These are phyloP conservation scores for Ceramica pisi DNA, from an alignment of 2,888 invertebrate genomes.

Conservation along the genomic window DNA sequence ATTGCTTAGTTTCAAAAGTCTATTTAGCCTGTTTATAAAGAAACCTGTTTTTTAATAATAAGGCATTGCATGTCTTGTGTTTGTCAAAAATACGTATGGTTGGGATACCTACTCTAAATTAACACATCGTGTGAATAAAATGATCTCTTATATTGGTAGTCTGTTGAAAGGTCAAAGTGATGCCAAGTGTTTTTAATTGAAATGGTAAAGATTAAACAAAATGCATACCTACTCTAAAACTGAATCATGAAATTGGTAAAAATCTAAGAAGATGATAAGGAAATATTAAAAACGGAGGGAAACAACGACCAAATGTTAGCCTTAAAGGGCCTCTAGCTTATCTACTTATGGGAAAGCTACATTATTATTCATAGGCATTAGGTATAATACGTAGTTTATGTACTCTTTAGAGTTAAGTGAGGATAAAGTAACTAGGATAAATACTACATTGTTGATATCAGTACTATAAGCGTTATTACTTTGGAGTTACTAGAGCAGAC, in stretches of 20 bases:
- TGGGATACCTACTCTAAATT: not conserved
- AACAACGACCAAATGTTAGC: constrained; percentile 36
- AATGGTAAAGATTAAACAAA: not conserved
- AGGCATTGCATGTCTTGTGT: constrained; percentile 6
- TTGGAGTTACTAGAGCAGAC: constrained; percentile 54
- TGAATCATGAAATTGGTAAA: not conserved
- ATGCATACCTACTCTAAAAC: not conserved
- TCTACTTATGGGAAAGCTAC: constrained; percentile 54
- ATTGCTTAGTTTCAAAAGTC: constrained; percentile 44
- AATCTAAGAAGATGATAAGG: not conserved
- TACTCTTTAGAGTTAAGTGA: constrained; percentile 27
- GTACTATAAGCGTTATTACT: constrained; percentile 53
- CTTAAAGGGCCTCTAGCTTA: constrained; percentile 66
- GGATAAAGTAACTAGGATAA: constrained; percentile 43
- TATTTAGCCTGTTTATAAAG: constrained; percentile 2
- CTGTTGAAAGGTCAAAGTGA: not conserved
- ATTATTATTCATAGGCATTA: constrained; percentile 39
- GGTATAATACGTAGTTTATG: constrained; percentile 24
- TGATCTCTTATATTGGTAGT: constrained; percentile 15
- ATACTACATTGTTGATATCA: constrained; percentile 34
- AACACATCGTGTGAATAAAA: not conserved
- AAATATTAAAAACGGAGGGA: not conserved
- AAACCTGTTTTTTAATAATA: constrained; percentile 13
- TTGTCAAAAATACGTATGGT: constrained; percentile 1
- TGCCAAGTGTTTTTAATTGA: not conserved